Evolutionary conservation across 2,113 vertebrate genomes (phyloP), one percentile per base, ranked within the genome.

Genomic region (Sebastes schlegelii): DNA sequence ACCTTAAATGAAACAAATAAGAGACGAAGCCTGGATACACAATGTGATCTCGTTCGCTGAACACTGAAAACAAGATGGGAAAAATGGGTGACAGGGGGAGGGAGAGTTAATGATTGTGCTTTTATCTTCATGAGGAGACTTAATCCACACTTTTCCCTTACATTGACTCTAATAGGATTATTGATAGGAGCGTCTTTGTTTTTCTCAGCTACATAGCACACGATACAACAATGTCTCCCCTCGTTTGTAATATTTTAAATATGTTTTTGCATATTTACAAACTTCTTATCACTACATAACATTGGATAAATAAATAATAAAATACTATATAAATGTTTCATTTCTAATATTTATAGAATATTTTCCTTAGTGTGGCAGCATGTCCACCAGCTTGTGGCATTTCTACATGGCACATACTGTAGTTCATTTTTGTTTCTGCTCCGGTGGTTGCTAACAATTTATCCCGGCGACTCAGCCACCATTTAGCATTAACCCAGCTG

Each of bases 401-500:
- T 73, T 77, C 64, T 42, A 63, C 85, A 65, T 48, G 66, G 79
- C 76, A 84, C 80, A 62, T n/a, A 34, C 34, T 34, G 34, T 34
- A 73, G 71, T 91, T 84, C 75, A 92, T 92, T 94, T 93, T 94
- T 83, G 89, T 92, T 92, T 94, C 92, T 92, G 83, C 91, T 93
- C 88, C 64, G 70, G 77, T 85, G 73, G 61, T 89, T 92, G 80
- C 89, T 91, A 92, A 92, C 83, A 85, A 92, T 93, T 92, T 93
- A 94, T 95, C 94, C 90, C 88, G 69, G 85, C 79, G 83, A 92
- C 92, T 93, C 74, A 83, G 90, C 91, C 88, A 92, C 95, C 95
- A 94, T 95, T 96, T 93, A 95, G 91, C 93, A 95, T 94, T 91
- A 95, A 94, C 93, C 93, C 93, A 94, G 94, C 92, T 89, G 95